Conservation (phyloP, 2,113 vertebrate species). For the Ifrita kowaldi region DNA sequence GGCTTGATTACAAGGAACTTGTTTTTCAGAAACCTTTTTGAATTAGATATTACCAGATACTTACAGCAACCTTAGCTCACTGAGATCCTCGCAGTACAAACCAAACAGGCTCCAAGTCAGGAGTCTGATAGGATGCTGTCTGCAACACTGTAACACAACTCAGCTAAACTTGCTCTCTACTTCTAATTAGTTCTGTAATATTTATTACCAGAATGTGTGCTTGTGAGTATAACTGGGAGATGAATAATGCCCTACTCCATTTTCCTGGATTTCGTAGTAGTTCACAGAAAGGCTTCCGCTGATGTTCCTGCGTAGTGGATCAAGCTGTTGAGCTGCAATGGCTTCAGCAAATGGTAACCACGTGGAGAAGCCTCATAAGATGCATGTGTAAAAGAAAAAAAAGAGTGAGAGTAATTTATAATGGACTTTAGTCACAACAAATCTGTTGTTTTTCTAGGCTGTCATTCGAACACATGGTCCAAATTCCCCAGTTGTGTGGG, state of each 20-base stretch:
- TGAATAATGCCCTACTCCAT: background rate
- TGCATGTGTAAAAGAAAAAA: background rate
- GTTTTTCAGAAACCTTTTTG: background rate
- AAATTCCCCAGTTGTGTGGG: background rate
- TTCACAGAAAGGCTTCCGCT: background rate
- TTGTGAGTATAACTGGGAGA: background rate
- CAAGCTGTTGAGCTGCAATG: background rate
- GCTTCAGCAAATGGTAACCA: background rate
- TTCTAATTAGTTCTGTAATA: background rate
- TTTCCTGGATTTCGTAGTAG: background rate
- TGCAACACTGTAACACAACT: background rate
- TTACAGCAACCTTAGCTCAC: background rate
- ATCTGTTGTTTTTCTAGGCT: background rate
- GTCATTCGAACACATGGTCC: background rate
- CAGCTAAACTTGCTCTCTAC: background rate
- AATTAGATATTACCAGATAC: background rate
- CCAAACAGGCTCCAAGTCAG: background rate
- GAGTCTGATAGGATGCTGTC: background rate
- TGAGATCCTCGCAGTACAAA: background rate
- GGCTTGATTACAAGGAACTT: background rate
- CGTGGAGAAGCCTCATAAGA: background rate
- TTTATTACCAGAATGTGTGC: background rate
- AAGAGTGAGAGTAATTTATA: background rate
- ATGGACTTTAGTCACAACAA: background rate
- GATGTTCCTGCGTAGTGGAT: background rate